Conservation (phyloP, 2,888 invertebrate species). For the Atrina japonica region DNA sequence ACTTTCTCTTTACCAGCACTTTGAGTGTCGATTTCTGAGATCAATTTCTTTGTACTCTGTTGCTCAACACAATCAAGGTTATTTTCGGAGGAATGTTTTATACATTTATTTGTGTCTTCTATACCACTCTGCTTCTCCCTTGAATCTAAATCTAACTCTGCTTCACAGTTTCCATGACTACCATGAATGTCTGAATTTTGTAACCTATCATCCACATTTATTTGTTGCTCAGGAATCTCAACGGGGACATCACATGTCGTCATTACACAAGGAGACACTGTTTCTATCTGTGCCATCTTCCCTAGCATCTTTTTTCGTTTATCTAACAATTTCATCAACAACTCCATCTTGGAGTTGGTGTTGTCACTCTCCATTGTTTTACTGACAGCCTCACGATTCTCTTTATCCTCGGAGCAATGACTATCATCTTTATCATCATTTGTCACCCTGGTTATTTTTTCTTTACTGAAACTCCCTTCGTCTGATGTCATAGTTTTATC, state of each 20-base stretch:
- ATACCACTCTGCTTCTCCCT: background rate
- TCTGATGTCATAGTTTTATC: too few species aligned
- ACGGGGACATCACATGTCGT: background rate
- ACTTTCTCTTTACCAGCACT: background rate
- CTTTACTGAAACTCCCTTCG: background rate
- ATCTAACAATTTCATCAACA: slow-evolving; percentile 65
- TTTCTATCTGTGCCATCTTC: slow-evolving; percentile 61
- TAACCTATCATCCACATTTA: slow-evolving; percentile 8
- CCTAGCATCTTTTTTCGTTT: slow-evolving; percentile 63
- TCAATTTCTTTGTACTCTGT: too few species aligned
- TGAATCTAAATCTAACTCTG: background rate
- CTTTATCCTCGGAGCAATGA: background rate
- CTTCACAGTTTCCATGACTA: background rate
- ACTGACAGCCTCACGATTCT: background rate
- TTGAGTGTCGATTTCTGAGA: background rate
- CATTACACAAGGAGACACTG: background rate
- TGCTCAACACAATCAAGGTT: slow-evolving; percentile 1
- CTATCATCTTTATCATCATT: background rate
- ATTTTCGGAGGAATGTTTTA: background rate
- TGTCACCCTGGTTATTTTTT: background rate
- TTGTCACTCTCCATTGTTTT: background rate
- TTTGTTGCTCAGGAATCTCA: background rate
- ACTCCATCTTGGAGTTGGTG: slow-evolving; percentile 50
- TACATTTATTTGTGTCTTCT: background rate
- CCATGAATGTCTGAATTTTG: too few species aligned